Evolutionary conservation across 2,113 vertebrate genomes (phyloP).

Genomic region (Daubentonia madagascariensis): DNA sequence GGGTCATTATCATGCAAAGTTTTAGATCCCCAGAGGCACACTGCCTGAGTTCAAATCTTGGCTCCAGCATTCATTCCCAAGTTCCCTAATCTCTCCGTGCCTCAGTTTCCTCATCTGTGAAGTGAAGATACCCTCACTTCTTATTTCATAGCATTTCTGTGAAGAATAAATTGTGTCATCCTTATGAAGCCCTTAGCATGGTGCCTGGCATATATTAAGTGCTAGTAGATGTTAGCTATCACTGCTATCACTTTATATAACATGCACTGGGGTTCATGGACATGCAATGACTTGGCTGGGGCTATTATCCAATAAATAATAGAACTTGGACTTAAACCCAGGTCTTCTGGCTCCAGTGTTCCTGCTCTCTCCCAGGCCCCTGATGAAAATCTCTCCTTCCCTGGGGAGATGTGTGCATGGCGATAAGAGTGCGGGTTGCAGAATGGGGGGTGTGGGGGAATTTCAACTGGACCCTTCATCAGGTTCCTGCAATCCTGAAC

Average conservation of each 20-base stretch:
- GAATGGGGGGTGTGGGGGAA: not conserved
- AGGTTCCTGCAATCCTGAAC: not conserved
- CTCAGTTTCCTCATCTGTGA: not conserved
- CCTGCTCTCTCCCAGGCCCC: not conserved
- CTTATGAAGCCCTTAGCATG: too few relatives aligned
- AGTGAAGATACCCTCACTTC: not conserved
- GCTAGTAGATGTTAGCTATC: not conserved
- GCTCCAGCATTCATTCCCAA: not conserved
- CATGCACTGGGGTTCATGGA: not conserved
- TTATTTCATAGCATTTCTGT: not conserved
- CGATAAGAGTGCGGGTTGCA: not conserved
- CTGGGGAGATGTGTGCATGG: rapidly evolving
- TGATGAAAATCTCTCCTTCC: not conserved
- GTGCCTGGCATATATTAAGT: not conserved
- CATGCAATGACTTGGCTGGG: not conserved
- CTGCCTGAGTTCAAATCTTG: not conserved
- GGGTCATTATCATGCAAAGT: not conserved
- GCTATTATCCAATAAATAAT: not conserved
- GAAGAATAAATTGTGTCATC: not conserved
- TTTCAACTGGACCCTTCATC: not conserved
- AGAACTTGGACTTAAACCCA: not conserved
- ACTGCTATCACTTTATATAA: not conserved
- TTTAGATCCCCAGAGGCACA: not conserved
- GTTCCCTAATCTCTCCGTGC: not conserved
- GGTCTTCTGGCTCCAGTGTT: not conserved